These are phyloP conservation scores for Tamandua tetradactyla DNA, from an alignment of 2,797 vertebrate species.

Conservation along the genomic window DNA sequence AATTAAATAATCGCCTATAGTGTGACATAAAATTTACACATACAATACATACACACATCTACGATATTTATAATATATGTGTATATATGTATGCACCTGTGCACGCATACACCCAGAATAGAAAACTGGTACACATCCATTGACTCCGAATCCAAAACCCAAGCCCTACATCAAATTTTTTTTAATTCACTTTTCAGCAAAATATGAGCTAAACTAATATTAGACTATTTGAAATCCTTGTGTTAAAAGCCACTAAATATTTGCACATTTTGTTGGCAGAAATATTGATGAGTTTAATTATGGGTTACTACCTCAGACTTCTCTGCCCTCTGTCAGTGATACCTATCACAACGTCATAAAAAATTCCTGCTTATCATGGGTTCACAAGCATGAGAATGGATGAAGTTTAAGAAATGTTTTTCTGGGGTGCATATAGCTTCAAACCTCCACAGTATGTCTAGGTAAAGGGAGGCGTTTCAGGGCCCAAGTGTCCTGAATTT, in stretches of 20 bases:
- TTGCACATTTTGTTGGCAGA: neutral
- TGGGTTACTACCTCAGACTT: neutral
- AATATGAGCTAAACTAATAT: neutral
- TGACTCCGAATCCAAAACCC: neutral
- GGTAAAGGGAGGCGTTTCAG: too few species aligned
- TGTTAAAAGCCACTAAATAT: neutral
- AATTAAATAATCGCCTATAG: neutral
- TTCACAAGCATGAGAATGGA: too few species aligned
- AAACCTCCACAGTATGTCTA: neutral
- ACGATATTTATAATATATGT: neutral
- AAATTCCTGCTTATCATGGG: too few species aligned
- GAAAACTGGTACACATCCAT: neutral
- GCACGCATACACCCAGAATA: too few species aligned
- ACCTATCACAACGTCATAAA: neutral
- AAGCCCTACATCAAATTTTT: neutral
- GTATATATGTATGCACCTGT: neutral
- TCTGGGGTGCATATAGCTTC: too few species aligned
- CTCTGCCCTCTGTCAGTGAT: neutral
- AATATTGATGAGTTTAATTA: neutral
- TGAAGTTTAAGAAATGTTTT: too few species aligned
- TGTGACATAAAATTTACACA: neutral
- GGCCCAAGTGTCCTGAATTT: neutral
- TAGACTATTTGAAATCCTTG: neutral
- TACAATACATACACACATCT: too few species aligned
- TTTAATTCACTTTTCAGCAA: neutral